Conservation (phyloP, 2,888 invertebrate species). For the Dione juno region DNA sequence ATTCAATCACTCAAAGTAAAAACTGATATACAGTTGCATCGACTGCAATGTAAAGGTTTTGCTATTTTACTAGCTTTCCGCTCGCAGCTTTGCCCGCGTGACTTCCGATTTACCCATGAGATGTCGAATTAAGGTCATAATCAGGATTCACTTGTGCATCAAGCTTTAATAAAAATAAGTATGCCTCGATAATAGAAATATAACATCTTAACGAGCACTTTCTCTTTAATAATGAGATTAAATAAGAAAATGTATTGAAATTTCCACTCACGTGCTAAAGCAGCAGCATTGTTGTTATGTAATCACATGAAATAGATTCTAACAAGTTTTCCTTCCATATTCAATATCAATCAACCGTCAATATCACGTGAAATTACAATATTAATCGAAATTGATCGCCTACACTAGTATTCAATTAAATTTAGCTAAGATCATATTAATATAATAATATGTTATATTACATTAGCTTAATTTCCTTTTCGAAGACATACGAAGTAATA, state of each 20-base stretch:
- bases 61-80: not conserved
- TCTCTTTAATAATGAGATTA: too few species aligned
- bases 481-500: not conserved
- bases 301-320: conserved; percentile 15
- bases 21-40: not conserved
- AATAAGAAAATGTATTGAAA: not conserved
- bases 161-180: too few species aligned
- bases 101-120: too few species aligned
- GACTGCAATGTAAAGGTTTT: not conserved
- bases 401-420: conserved; percentile 32
- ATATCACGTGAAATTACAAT: conserved; percentile 35
- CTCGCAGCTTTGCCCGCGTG: too few species aligned
- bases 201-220: too few species aligned
- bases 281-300: not conserved
- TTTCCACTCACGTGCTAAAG: not conserved
- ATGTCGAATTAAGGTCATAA: too few species aligned
- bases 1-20: conserved; percentile 18
- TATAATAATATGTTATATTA: conserved; percentile 8
- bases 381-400: conserved; percentile 41
- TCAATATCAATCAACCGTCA: conserved; percentile 37
- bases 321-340: conserved; percentile 24
- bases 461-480: not conserved
- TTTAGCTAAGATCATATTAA: conserved; percentile 34
- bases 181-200: too few species aligned
- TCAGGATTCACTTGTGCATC: too few species aligned